phyloP scores from a whole-genome alignment of 2,797 vertebrate species.

The Tauraco hartlaubi region DNA sequence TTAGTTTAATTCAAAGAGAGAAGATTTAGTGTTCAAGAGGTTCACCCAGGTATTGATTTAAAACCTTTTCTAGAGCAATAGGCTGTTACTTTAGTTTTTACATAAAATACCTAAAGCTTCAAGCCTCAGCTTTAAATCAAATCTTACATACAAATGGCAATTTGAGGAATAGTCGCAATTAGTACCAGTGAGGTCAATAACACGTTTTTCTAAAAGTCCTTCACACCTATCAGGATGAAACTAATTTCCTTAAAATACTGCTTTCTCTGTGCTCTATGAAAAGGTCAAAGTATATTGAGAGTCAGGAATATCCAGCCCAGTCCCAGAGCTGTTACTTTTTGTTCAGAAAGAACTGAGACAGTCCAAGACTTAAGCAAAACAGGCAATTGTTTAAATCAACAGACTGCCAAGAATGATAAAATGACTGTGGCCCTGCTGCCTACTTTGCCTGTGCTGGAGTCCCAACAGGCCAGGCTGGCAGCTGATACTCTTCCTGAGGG shows the following conservation, averaged over 20 bases:
- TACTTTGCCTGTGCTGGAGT: not conserved
- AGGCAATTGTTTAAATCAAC: not conserved
- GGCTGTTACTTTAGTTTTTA: not conserved
- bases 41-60: not conserved
- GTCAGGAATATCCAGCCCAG: not conserved
- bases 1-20: not conserved
- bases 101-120: not conserved
- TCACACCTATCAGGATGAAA: not conserved
- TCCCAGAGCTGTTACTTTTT: not conserved
- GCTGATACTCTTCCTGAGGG: slow-evolving; percentile 6
- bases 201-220: not conserved
- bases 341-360: not conserved
- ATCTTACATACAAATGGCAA: not conserved
- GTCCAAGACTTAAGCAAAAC: not conserved
- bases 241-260: not conserved
- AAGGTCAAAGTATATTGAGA: not conserved
- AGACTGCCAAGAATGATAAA: not conserved
- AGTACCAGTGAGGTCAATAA: not conserved
- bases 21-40: not conserved
- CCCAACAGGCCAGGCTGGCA: not conserved
- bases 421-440: not conserved
- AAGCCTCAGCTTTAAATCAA: not conserved
- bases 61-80: not conserved
- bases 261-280: not conserved
- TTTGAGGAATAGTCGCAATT: not conserved